Conservation (phyloP, 2,888 invertebrate genomes). For the Phyllotreta cruciferae region DNA sequence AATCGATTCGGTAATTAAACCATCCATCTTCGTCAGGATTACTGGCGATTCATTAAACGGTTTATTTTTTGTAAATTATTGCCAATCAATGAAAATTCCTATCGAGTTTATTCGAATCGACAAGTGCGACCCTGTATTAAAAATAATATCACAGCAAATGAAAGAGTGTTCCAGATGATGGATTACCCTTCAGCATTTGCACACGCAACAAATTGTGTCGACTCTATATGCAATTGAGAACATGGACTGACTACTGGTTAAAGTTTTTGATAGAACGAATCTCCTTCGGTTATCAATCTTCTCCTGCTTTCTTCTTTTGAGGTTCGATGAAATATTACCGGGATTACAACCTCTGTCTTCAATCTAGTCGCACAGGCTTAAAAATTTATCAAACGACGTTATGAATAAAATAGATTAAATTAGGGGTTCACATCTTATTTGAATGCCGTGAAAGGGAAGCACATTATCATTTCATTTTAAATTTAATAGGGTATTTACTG, state of each 20-base stretch:
- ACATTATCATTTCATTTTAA: constrained; percentile 40
- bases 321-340: constrained; percentile 54
- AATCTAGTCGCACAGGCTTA: constrained; percentile 40
- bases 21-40: too few species aligned
- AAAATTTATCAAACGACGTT: constrained; percentile 48
- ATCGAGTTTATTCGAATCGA: neutral
- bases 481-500: constrained; percentile 37
- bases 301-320: constrained; percentile 50
- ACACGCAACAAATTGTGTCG: constrained; percentile 58
- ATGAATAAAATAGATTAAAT: constrained; percentile 50
- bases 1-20: neutral
- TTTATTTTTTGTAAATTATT: neutral
- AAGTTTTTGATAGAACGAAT: constrained; percentile 55
- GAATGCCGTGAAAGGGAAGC: constrained; percentile 35
- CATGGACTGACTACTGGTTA: constrained; percentile 51
- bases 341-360: constrained; percentile 49
- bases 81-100: neutral
- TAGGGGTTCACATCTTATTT: constrained; percentile 40
- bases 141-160: constrained; percentile 45
- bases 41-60: constrained; percentile 2
- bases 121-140: constrained; percentile 24
- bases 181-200: constrained; percentile 57
- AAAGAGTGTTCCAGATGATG: constrained; percentile 57
- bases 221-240: constrained; percentile 49
- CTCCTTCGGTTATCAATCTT: constrained; percentile 57